Evolutionary conservation across 2,113 vertebrate genomes (phyloP), one percentile per base, ranked within the genome.

Genomic region (Leptobrachium ailaonicum): DNA sequence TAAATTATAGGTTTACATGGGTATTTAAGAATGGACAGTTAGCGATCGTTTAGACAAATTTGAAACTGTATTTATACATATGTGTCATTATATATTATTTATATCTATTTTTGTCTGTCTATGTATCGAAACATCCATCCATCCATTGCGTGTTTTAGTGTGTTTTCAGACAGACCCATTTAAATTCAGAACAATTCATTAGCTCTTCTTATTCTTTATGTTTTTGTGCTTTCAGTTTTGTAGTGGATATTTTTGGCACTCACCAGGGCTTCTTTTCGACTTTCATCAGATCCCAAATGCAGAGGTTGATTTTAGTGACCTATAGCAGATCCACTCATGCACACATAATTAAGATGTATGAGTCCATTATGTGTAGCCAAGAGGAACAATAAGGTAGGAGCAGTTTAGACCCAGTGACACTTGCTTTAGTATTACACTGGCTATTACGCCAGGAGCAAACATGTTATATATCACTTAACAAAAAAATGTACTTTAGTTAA

Each of bases 321-420:
- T 73, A 78, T 82, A 83, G 85, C 81, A 82, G 88, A 85, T 76
- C 0, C 3, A 67, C 43, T 67, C 40, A 1, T 76, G 71, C 80
- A 82, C 82, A 64, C 43, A 60, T 86, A 89, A 87, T 83, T 74
- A 88, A 88, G 76, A 85, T 76, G 56, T 82, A 81, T 80, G 83
- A 85, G 79, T 83, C 83, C 82, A 82, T 74, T 83, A 82, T 71
- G 78, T 77, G 86, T 85, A 85, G 84, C 75, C 82, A 56, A 71
- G 76, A 58, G 81, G 66, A 88, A 13, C 10, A 13, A 66, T 74
- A 75, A 0, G 45, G 0, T 20, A 32, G 2, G 6, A 44, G 0
- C 2, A 9, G 41, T 80, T 85, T 72, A 45, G 70, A 9, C 64
- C 80, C 69, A 54, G 62, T 79, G 77, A 79, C 77, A 79, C 77